Evolutionary conservation across 2,797 vertebrate species (phyloP).

Genomic region (Lepidocolaptes lacrymiger): DNA sequence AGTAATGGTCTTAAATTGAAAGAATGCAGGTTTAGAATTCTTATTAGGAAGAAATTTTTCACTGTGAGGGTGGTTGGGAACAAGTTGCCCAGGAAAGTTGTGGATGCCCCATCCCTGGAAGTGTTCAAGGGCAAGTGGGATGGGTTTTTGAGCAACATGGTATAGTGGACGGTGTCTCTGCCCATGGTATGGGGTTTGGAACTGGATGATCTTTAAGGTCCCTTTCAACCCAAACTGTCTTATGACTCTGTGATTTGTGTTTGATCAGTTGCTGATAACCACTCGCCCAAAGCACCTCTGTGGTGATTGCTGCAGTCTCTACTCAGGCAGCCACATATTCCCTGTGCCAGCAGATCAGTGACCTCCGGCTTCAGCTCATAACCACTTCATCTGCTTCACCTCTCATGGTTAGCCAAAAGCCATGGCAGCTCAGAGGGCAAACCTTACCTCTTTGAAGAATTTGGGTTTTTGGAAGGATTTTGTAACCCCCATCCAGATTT

Average conservation of each 20-base stretch:
- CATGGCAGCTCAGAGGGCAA: not conserved
- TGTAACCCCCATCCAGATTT: not conserved
- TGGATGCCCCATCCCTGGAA: not conserved
- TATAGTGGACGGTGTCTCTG: not conserved
- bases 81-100: not conserved
- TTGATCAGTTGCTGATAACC: not conserved
- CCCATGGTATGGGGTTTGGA: not conserved
- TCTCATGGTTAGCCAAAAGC: not conserved
- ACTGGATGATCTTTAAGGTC: not conserved
- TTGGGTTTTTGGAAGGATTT: not conserved
- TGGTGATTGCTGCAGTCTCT: not conserved
- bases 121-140: rapidly evolving
- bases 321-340: not conserved
- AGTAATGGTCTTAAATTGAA: not conserved
- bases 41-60: not conserved
- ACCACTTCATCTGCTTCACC: not conserved
- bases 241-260: not conserved
- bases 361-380: not conserved
- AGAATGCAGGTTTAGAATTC: not conserved
- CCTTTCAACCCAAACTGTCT: not conserved
- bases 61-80: not conserved
- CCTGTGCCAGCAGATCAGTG: not conserved
- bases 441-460: not conserved
- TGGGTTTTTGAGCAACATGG: not conserved
- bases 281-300: rapidly evolving